Percentiles rank a stretch among this genome's conserved stretches.
Evolutionary conservation across 2,888 invertebrate genomes (phyloP).

Genomic region (Scaptodrosophila latifasciaeformis): DNA sequence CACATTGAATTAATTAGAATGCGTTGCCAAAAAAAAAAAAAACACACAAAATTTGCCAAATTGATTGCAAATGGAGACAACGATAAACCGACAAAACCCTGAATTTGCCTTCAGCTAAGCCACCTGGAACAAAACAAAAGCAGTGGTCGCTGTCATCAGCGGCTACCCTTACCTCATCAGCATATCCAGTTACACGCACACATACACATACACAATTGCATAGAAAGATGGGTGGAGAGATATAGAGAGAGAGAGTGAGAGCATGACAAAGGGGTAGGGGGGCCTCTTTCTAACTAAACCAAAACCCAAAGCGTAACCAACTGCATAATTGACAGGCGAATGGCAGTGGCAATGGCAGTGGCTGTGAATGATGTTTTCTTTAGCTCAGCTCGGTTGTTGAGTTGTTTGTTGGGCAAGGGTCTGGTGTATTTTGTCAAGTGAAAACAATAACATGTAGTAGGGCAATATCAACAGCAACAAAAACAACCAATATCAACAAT

Average conservation of each 20-base stretch:
- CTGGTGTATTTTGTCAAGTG: slow-evolving; percentile 39
- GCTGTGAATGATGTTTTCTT: neutral
- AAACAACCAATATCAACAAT: slow-evolving; percentile 2
- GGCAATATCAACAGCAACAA: slow-evolving; percentile 4
- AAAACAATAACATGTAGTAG: slow-evolving; percentile 52
- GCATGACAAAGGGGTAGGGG: too few relatives aligned
- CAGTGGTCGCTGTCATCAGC: slow-evolving; percentile 4
- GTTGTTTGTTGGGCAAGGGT: neutral
- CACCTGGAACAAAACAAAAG: slow-evolving; percentile 38
- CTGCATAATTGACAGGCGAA: slow-evolving; percentile 11
- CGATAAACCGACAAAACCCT: too few relatives aligned
- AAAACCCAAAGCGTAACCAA: slow-evolving; percentile 4
- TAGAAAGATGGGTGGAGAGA: too few relatives aligned
- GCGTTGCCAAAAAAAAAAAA: slow-evolving; percentile 37
- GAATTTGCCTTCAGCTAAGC: too few relatives aligned
- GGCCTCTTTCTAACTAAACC: too few relatives aligned
- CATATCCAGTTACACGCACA: too few relatives aligned
- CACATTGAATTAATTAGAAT: slow-evolving; percentile 60
- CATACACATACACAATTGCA: too few relatives aligned
- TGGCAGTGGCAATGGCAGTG: too few relatives aligned
- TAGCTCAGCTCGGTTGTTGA: neutral
- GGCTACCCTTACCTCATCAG: slow-evolving; percentile 32
- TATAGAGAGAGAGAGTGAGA: too few relatives aligned
- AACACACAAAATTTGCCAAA: slow-evolving; percentile 46
- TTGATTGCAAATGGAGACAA: too few relatives aligned